A percentile compares a stretch with the other conserved stretches of the same genome.
phyloP scores from a whole-genome alignment of 2,113 vertebrate species.

The Crotalus helleri region DNA sequence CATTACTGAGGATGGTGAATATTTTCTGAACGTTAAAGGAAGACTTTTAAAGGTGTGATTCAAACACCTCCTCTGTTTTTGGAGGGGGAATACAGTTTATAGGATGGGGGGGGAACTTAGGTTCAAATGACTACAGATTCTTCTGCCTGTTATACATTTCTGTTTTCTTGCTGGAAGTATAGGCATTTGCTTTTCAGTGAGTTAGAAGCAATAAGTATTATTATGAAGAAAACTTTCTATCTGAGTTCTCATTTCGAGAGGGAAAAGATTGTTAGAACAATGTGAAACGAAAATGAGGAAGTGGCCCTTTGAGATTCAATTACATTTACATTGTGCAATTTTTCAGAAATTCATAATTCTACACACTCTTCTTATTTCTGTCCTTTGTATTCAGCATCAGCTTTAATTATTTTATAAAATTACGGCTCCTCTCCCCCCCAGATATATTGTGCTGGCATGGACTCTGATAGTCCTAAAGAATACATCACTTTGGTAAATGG shows the following conservation, averaged over 20 bases:
- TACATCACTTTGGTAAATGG: constrained; percentile 84
- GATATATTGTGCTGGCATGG: constrained; percentile 93
- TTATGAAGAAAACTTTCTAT: background rate
- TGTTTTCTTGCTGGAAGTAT: background rate
- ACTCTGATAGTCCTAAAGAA: constrained; percentile 84
- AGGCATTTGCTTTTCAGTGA: background rate
- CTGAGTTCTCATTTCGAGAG: background rate
- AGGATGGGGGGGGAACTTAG: background rate
- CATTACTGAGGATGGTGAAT: constrained; percentile 78
- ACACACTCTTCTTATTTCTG: accelerated
- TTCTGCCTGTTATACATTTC: background rate
- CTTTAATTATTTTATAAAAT: background rate
- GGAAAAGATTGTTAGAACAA: background rate
- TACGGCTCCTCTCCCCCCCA: constrained; percentile 53
- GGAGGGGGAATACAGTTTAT: background rate
- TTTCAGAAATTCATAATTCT: background rate
- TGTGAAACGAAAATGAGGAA: background rate
- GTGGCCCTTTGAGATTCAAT: background rate
- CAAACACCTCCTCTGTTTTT: background rate
- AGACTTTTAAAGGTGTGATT: constrained; percentile 80
- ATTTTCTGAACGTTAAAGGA: constrained; percentile 82
- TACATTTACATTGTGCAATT: background rate
- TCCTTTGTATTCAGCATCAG: background rate
- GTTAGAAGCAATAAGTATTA: background rate
- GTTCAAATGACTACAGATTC: background rate